Evolutionary conservation across 2,888 invertebrate species (phyloP).

Genomic region (Trichopria drosophilae): DNA sequence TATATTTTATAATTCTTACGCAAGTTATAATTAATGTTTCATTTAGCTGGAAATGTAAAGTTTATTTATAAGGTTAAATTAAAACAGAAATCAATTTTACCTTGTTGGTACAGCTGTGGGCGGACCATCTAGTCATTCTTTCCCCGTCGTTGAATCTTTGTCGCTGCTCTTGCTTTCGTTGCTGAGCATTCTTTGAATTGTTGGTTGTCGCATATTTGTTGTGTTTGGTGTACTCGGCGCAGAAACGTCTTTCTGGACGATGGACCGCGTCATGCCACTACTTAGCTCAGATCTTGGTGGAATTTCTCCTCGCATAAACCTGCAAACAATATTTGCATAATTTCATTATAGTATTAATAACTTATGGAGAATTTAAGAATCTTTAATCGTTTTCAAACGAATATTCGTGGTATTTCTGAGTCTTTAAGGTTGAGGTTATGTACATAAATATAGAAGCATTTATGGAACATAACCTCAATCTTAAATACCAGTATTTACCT

Average conservation of each 20-base stretch:
- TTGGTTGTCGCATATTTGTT: slow-evolving; percentile 70
- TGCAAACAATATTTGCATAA: slow-evolving; percentile 53
- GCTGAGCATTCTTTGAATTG: slow-evolving; percentile 82
- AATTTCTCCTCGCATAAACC: slow-evolving; percentile 89
- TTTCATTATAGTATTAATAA: too few relatives aligned
- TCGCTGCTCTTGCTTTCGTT: slow-evolving; percentile 79
- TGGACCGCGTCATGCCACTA: slow-evolving; percentile 49
- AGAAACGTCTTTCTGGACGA: slow-evolving; percentile 49
- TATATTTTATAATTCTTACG: slow-evolving; percentile 3
- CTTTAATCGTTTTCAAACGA: too few relatives aligned
- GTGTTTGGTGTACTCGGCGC: slow-evolving; percentile 74
- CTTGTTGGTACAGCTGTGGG: slow-evolving; percentile 58
- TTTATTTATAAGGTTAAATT: too few relatives aligned
- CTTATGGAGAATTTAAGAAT: too few relatives aligned
- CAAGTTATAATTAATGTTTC: too few relatives aligned
- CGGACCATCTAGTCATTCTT: slow-evolving; percentile 76
- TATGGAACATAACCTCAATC: too few relatives aligned
- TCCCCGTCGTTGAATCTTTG: slow-evolving; percentile 66
- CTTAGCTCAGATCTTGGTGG: slow-evolving; percentile 61
- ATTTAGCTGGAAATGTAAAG: too few relatives aligned
- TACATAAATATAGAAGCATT: too few relatives aligned
- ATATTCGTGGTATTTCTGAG: too few relatives aligned
- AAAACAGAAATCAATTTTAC: too few relatives aligned
- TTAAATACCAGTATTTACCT: too few relatives aligned
- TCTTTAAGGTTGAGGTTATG: too few relatives aligned